phyloP scores from a whole-genome alignment of 2,797 vertebrate species.

The Trachurus trachurus region DNA sequence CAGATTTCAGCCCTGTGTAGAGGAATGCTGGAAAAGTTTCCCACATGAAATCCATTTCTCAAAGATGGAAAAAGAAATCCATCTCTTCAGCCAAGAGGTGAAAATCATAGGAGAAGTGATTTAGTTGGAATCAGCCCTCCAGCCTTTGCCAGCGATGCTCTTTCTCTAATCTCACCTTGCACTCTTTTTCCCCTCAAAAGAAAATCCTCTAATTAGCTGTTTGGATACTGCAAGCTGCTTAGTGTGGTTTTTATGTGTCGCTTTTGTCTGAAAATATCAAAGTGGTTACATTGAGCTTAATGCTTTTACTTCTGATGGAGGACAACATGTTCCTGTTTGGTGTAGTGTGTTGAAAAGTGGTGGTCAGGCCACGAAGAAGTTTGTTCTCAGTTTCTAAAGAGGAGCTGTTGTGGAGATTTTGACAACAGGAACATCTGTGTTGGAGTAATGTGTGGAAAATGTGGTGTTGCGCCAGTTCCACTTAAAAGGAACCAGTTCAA shows the following conservation, averaged over 20 bases:
- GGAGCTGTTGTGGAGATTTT: not conserved
- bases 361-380: not conserved
- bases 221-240: not conserved
- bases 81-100: not conserved
- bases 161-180: slow-evolving; percentile 38
- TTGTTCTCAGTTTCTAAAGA: not conserved
- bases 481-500: too few species aligned
- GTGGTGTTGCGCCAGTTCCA: too few species aligned
- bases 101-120: slow-evolving; percentile 24
- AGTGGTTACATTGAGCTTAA: not conserved
- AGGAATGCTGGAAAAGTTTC: not conserved
- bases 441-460: not conserved
- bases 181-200: slow-evolving; percentile 15
- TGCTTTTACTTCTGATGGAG: not conserved
- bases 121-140: slow-evolving; percentile 15
- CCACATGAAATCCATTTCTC: slow-evolving; percentile 9
- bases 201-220: slow-evolving; percentile 28
- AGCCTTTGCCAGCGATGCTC: slow-evolving; percentile 20
- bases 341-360: not conserved
- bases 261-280: slow-evolving; percentile 5
- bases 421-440: not conserved
- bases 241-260: not conserved
- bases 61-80: not conserved
- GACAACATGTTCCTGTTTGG: not conserved
- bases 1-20: not conserved